Base-by-base conservation (phyloP, 1,140 invertebrate species). In the Ostrea edulis region DNA sequence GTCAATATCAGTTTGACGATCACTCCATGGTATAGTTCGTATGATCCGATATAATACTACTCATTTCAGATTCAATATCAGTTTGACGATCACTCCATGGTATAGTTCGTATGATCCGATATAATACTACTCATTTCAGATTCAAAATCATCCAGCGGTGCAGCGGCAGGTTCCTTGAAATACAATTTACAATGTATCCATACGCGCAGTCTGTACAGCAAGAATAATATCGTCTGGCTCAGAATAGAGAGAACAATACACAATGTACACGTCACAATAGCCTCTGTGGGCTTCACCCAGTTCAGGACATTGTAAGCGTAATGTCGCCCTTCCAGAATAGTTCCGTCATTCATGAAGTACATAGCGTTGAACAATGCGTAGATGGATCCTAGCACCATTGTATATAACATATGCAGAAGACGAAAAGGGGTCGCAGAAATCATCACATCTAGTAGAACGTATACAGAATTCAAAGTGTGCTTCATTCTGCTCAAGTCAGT, bases 331-430 rank as follows among this genome's bases (percentile, higher is more conserved):
- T 92, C 87, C 29, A 92, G 71, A 29, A 94, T 91, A 20, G 90
- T 93, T 8, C 93, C 93, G 55, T 93, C 90, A 86, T 93, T 93
- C 81, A 93, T 90, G 91, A 93, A 94, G 89, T 94, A 94, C 83
- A 93, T 54, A 62, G 92, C 93, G 89, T 94, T 94, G 90, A 94
- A 94, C 82, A 94, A 81, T 8, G 92, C 91, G 88, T 94, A 94
- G 51, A 92, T 84, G n/a, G 93, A 93, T 20, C 93, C 94, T 11
- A 94, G 88, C 35, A 89, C 90, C n/a, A 94, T 84, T 5, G 93
- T 90, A 86, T 91, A 93, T 82, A 94, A 90, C 90, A 94, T 88
- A 87, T 94, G 94, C 62, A 94, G 88, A 25, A 94, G 82, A 17
- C 94, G 92, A 52, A 94, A 90, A 29, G 94, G 94, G 35, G 91